phyloP scores from a whole-genome alignment of 1,140 invertebrate genomes.

The Eurosta solidaginis region DNA sequence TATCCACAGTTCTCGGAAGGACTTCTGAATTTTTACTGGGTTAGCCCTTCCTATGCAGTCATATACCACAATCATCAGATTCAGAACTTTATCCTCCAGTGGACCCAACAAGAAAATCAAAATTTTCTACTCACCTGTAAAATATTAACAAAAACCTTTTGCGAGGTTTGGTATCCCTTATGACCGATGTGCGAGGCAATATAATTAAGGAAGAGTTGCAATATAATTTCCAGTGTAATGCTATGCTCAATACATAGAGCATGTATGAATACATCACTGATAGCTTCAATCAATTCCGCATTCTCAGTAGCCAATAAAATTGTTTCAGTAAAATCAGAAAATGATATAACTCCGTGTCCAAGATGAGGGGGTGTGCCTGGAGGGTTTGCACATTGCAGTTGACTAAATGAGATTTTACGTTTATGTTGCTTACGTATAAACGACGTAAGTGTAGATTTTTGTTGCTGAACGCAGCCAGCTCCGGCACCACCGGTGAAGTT shows the following conservation, averaged over 20 bases:
- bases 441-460: neutral
- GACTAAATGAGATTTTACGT: constrained; percentile 6
- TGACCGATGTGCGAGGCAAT: constrained; percentile 56
- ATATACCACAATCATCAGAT: too few species aligned
- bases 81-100: too few species aligned
- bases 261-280: constrained; percentile 56
- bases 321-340: constrained; percentile 55
- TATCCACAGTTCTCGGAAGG: too few species aligned
- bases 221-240: constrained; percentile 47
- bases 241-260: constrained; percentile 53
- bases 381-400: neutral
- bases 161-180: constrained; percentile 56
- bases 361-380: constrained; percentile 31
- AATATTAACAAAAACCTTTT: constrained; percentile 55
- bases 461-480: neutral
- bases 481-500: neutral
- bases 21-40: too few species aligned
- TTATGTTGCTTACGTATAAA: constrained; percentile 29
- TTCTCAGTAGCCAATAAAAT: constrained; percentile 53
- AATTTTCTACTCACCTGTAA: constrained; percentile 41
- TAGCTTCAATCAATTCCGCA: constrained; percentile 50
- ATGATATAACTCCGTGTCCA: constrained; percentile 42
- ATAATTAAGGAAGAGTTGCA: constrained; percentile 56
- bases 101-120: neutral
- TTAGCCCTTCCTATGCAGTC: too few species aligned